Conservation (phyloP, 2,113 vertebrate species). For the Hippocampus guttulatus region DNA sequence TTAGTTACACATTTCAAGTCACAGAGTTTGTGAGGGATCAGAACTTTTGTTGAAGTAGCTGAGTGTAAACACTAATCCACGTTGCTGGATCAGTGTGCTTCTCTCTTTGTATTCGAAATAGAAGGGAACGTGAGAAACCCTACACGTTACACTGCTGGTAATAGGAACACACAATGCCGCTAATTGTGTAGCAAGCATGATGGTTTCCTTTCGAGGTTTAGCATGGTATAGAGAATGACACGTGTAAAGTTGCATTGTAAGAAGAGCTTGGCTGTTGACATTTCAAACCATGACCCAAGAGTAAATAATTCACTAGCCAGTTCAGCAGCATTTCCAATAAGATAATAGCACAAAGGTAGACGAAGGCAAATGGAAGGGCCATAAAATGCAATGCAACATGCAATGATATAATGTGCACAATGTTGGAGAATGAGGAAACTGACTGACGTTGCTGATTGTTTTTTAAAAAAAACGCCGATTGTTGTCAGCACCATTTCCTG, state of each 20-base stretch:
- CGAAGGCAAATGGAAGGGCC: background rate
- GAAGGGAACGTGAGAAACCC: background rate
- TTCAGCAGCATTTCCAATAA: conserved; percentile 12
- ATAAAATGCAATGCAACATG: background rate
- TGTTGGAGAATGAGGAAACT: background rate
- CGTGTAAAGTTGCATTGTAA: conserved; percentile 15
- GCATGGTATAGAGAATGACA: background rate
- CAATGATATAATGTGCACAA: background rate
- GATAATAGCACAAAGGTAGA: conserved; percentile 1
- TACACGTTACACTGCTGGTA: background rate
- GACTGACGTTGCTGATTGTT: background rate
- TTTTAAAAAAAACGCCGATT: background rate
- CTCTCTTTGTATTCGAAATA: background rate
- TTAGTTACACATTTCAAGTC: conserved; percentile 13
- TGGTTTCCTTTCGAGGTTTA: background rate
- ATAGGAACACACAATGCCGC: background rate
- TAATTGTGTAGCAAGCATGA: background rate
- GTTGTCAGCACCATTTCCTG: too few relatives aligned
- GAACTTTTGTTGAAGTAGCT: conserved; percentile 9
- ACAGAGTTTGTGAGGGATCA: conserved; percentile 11
- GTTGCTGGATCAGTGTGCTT: background rate
- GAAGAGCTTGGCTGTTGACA: conserved; percentile 11
- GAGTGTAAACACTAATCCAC: background rate
- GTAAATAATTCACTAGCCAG: conserved; percentile 29
- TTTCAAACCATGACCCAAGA: conserved; percentile 7